Evolutionary conservation across 2,888 invertebrate genomes (phyloP), one percentile per base, ranked within the genome.

Genomic region (Schizotus pectinicornis): DNA sequence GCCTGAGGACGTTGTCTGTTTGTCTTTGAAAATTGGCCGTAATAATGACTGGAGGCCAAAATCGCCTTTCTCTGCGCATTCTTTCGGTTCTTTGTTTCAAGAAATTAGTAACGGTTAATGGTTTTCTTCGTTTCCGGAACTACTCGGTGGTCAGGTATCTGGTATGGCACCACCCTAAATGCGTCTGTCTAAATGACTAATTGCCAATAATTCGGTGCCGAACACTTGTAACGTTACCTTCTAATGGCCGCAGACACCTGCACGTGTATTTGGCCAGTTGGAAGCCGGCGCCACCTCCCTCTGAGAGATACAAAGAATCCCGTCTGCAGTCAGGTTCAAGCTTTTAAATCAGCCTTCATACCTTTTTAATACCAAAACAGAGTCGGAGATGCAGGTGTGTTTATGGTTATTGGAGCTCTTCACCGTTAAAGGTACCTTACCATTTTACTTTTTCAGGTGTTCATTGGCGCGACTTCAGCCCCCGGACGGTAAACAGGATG

Each of bases 251-350:
- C 53, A 67, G 70, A 73, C 74, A 75, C 74, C 74, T 74, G 74
- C 74, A 70, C 61, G 54, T 59, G 64, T 60, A 64, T 62, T 61
- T 61, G 59, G 65, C 56, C 68, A 63, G 65, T 62, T 45, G 64
- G 65, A 58, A 61, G 59, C 63, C 73, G 75, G 75, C 75, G 74
- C 75, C 75, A 75, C 74, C 75, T 69, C 74, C 75, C 71, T 64
- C 59, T 59, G 68, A 39, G 68, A 45, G 41, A 45, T 58, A 74
- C 70, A 75, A 74, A 68, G 68, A 61, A 58, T 51, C 61, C 63
- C 62, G 59, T 63, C 59, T 50, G 56, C 61, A 43, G 62, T 59
- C 67, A 68, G 63, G 63, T 63, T 59, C 59, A 59, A 54, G 58
- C 61, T 64, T 64, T 54, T 56, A 57, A 59, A 62, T 59, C 60